Evolutionary conservation across 2,113 vertebrate genomes (phyloP).

Genomic region (Tupaia chinensis): DNA sequence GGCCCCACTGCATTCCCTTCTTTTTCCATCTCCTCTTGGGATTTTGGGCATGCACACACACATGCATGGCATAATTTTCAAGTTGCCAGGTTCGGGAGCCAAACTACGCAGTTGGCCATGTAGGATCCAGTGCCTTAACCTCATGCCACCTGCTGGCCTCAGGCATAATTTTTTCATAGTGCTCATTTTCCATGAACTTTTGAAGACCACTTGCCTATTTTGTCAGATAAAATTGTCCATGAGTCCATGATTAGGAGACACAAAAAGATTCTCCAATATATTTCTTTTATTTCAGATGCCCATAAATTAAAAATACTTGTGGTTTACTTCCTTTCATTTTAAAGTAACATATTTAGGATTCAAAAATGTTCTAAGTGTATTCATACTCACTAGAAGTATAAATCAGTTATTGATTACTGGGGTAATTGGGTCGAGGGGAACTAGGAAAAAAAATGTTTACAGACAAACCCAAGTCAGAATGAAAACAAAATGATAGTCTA

Average conservation of each 20-base stretch:
- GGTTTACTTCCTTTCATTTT: slow-evolving; percentile 33
- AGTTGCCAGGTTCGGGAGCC: too few relatives aligned
- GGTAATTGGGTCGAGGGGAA: neutral
- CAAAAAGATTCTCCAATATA: slow-evolving; percentile 15
- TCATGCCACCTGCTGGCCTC: too few relatives aligned
- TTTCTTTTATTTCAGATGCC: slow-evolving; percentile 33
- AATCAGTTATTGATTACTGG: slow-evolving; percentile 51
- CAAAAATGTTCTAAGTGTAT: slow-evolving; percentile 20
- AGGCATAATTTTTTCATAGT: too few relatives aligned
- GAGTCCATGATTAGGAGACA: neutral
- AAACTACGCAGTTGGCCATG: too few relatives aligned
- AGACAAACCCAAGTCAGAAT: slow-evolving; percentile 10
- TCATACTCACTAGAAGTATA: slow-evolving; percentile 45
- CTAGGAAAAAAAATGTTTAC: neutral
- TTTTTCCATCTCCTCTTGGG: too few relatives aligned
- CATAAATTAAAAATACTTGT: slow-evolving; percentile 24
- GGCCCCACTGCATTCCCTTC: too few relatives aligned
- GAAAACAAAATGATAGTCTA: slow-evolving; percentile 33
- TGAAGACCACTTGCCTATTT: neutral
- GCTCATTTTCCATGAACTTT: too few relatives aligned
- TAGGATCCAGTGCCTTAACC: too few relatives aligned
- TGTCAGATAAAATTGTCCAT: slow-evolving; percentile 37
- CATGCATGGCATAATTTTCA: too few relatives aligned
- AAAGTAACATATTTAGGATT: slow-evolving; percentile 37
- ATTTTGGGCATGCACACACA: too few relatives aligned